Evolutionary conservation across 2,797 vertebrate species (phyloP), one percentile per base, ranked within the genome.

Genomic region (Rhyacichthys aspro): DNA sequence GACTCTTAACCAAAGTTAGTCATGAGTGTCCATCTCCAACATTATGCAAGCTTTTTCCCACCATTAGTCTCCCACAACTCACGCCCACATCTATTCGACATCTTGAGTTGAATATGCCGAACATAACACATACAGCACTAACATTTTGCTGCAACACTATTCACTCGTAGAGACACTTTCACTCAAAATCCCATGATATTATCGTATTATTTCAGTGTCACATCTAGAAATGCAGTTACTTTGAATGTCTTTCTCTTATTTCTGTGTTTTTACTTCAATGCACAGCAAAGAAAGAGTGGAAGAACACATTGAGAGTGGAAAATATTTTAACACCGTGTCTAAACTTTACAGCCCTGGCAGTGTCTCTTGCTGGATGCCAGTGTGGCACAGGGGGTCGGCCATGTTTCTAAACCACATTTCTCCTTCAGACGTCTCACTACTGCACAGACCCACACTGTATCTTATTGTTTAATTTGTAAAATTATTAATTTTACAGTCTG

Each of bases 401-500:
- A 5, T 28, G 23, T 28, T 28, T 28, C 23, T 28, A 28, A 28
- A 28, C 23, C 23, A 28, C 23, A 28, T 28, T 28, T 28, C 23
- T 28, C 23, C 7, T n/a, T n/a, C n/a, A n/a, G n/a, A n/a, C n/a
- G n/a, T n/a, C n/a, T n/a, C n/a, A n/a, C 4, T 28, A 28, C 3
- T 3, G 23, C 39, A n/a, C 39, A 12, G 55, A 54, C 69, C 48
- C 23, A 28, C 23, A n/a, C n/a, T n/a, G 23, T 28, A 3, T 74
- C 78, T 79, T 66, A 47, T 2, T 17, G 70, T 75, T 80, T 80
- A 55, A 79, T 75, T 47, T 71, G 59, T 54, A 59, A 67, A 73
- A 56, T 81, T 83, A 72, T 83, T 83, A 61, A 83, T 85, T 80
- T 86, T 62, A 80, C 74, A 59, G 73, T 76, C 68, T 81, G 83